phyloP scores from a whole-genome alignment of 30 jellyfish, hydroid and myxozoan genomes.

The Mastigias papua region DNA sequence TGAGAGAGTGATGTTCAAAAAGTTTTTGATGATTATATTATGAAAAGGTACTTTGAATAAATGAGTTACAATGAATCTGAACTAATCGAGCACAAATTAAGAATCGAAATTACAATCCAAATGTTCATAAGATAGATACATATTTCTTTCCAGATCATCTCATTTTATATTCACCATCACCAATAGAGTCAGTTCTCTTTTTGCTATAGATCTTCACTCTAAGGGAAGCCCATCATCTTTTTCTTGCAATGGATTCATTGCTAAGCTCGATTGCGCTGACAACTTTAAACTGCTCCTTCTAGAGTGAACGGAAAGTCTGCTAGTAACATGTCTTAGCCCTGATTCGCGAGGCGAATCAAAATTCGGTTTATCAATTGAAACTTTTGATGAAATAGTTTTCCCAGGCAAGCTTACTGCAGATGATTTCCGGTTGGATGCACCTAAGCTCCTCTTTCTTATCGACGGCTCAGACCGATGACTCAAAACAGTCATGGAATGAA shows the following conservation, averaged over 20 bases:
- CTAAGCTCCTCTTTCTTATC: constrained; percentile 1
- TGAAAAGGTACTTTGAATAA: no score
- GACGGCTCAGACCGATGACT: not conserved
- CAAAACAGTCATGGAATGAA: not conserved
- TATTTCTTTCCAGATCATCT: no score
- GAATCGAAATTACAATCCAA: no score
- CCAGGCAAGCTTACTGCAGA: constrained; percentile 15
- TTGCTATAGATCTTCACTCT: no score
- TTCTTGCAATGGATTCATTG: not conserved
- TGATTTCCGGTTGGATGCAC: not conserved
- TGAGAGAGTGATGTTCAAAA: no score
- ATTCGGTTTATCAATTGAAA: constrained; percentile 21
- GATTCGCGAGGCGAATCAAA: constrained; percentile 37
- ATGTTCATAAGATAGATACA: no score
- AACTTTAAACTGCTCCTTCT: not conserved
- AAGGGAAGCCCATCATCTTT: not conserved
- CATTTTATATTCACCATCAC: no score
- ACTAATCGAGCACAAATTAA: no score
- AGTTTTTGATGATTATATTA: no score
- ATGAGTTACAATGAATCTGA: no score
- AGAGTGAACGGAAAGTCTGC: constrained; percentile 8
- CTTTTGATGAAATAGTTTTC: not conserved
- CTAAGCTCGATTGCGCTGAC: not conserved
- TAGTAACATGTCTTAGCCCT: not conserved
- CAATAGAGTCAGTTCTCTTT: no score